These are phyloP conservation scores for Tribolium madens DNA, from an alignment of 1,140 invertebrate species.

Conservation along the genomic window DNA sequence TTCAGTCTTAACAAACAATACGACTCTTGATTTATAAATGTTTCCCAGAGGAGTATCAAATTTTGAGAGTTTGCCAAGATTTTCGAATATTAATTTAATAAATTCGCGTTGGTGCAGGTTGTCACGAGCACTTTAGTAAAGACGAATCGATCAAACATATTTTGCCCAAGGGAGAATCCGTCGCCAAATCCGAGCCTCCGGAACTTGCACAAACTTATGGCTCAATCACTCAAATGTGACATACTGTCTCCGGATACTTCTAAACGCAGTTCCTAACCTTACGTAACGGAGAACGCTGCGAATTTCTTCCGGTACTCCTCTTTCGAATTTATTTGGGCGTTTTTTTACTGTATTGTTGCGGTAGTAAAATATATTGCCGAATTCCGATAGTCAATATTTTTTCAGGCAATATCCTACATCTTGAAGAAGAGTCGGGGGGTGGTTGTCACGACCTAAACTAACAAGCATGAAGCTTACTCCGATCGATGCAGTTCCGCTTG, in stretches of 20 bases:
- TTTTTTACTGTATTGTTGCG: conserved; percentile 7
- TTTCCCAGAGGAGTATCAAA: not conserved
- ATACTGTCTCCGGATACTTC: conserved; percentile 25
- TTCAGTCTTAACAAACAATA: not conserved
- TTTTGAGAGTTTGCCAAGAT: not conserved
- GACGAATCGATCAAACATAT: conserved; percentile 34
- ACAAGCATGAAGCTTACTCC: not conserved
- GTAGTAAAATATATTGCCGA: not conserved
- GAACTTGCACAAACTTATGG: conserved; percentile 37
- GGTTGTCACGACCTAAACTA: not conserved
- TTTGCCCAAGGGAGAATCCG: conserved; percentile 26
- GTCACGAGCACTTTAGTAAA: conserved; percentile 7
- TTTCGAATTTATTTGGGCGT: not conserved
- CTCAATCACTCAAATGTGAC: conserved; percentile 42
- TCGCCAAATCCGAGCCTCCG: conserved; percentile 34
- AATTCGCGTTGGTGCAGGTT: not conserved
- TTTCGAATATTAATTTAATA: conserved; percentile 3
- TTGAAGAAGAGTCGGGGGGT: not conserved
- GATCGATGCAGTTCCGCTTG: conserved; percentile 8
- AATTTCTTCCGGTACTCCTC: not conserved
- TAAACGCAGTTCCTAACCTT: conserved; percentile 10
- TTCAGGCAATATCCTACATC: conserved; percentile 2
- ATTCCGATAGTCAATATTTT: conserved; percentile 28
- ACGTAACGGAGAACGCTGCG: not conserved
- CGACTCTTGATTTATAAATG: not conserved